Conservation (phyloP, 2,888 invertebrate genomes). For the Polyploca ridens region DNA sequence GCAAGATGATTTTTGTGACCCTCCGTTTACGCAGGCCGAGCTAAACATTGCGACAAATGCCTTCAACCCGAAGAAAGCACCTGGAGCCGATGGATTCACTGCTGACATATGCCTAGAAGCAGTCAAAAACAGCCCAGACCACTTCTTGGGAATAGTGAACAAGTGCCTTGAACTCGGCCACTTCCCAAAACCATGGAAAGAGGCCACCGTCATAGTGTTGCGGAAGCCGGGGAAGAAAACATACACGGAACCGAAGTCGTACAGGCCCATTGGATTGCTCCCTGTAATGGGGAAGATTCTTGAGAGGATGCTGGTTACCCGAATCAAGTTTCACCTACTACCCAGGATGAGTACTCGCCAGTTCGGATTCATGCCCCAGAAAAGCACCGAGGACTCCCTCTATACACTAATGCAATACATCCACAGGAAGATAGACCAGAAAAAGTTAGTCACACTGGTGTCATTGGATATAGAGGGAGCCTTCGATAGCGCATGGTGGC, state of each 20-base stretch:
- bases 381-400: conserved; percentile 5
- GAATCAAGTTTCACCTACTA: background rate
- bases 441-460: background rate
- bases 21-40: too few relatives aligned
- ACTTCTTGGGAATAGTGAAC: conserved; percentile 10
- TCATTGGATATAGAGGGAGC: conserved; percentile 8
- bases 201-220: conserved; percentile 14
- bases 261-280: conserved; percentile 5
- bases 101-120: too few relatives aligned
- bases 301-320: background rate
- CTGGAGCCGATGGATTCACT: too few relatives aligned
- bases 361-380: conserved; percentile 18
- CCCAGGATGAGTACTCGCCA: background rate
- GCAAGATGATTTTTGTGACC: too few relatives aligned
- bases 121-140: too few relatives aligned
- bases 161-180: conserved; percentile 13
- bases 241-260: conserved; percentile 13
- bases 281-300: conserved; percentile 17
- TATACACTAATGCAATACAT: background rate
- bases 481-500: conserved; percentile 8
- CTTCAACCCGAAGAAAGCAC: too few relatives aligned
- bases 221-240: conserved; percentile 17
- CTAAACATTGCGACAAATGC: too few relatives aligned
- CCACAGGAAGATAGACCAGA: background rate
- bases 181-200: conserved; percentile 22